Percentiles rank a stretch among this genome's conserved stretches.
These are phyloP conservation scores for Agapetus fuscipes DNA, from an alignment of 2,888 invertebrate genomes.

Conservation along the genomic window DNA sequence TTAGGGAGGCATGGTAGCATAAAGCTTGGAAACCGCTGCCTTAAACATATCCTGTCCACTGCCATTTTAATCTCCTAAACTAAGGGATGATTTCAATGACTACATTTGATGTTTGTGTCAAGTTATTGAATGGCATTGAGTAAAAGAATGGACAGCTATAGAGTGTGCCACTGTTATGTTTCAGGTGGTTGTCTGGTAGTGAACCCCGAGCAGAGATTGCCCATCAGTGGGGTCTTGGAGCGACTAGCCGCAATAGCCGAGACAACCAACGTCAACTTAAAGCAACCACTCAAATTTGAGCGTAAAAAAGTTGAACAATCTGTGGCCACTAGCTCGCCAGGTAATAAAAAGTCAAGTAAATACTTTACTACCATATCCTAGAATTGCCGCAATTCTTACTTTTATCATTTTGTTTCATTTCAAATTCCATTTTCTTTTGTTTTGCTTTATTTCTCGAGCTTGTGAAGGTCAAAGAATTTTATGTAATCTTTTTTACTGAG, in stretches of 20 bases:
- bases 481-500: too few relatives aligned
- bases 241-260: slow-evolving; percentile 83
- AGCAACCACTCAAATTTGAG: slow-evolving; percentile 65
- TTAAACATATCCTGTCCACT: too few relatives aligned
- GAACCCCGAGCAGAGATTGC: slow-evolving; percentile 74
- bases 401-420: slow-evolving; percentile 6
- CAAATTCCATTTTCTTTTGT: slow-evolving; percentile 37
- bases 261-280: slow-evolving; percentile 71
- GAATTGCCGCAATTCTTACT: slow-evolving; percentile 21
- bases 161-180: slow-evolving; percentile 6
- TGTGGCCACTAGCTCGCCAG: slow-evolving; percentile 52
- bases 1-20: too few relatives aligned
- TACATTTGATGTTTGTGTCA: too few relatives aligned
- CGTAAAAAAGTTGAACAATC: slow-evolving; percentile 53
- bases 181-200: slow-evolving; percentile 68
- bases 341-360: slow-evolving; percentile 52
- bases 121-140: too few relatives aligned
- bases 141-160: not conserved
- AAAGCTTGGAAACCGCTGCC: too few relatives aligned
- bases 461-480: slow-evolving; percentile 48
- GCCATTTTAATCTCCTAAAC: too few relatives aligned
- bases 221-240: slow-evolving; percentile 72
- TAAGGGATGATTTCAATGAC: too few relatives aligned
- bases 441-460: slow-evolving; percentile 42
- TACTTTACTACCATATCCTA: slow-evolving; percentile 51